Conservation (phyloP, 1,140 invertebrate genomes). For the Periplaneta americana region DNA sequence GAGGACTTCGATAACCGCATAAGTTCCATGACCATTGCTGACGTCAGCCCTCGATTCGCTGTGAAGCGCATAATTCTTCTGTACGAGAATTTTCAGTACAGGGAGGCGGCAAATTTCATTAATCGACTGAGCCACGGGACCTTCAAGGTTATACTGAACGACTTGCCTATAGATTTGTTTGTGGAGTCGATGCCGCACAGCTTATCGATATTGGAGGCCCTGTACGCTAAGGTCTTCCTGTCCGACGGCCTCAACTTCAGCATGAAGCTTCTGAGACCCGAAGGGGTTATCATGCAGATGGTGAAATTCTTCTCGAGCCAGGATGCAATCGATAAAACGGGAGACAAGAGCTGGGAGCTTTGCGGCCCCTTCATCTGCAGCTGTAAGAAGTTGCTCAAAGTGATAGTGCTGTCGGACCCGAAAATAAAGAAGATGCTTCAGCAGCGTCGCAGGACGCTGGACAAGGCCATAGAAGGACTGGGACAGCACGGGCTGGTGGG, state of each 20-base stretch:
- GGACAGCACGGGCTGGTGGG: constrained; percentile 82
- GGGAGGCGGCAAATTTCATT: constrained; percentile 51
- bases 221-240: constrained; percentile 65
- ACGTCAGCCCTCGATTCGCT: constrained; percentile 45
- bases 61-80: constrained; percentile 44
- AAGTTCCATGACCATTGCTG: constrained; percentile 46
- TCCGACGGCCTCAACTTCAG: constrained; percentile 34
- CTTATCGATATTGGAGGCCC: constrained; percentile 75
- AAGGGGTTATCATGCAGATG: constrained; percentile 72
- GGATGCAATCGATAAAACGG: constrained; percentile 16
- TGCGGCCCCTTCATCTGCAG: constrained; percentile 44
- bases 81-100: constrained; percentile 47
- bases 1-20: constrained; percentile 33
- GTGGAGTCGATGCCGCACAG: constrained; percentile 83
- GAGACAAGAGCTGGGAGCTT: constrained; percentile 36
- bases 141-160: constrained; percentile 40
- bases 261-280: constrained; percentile 50
- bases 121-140: constrained; percentile 48
- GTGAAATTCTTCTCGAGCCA: constrained; percentile 59
- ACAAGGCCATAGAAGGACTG: constrained; percentile 77
- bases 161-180: constrained; percentile 80
- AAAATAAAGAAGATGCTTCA: constrained; percentile 51
- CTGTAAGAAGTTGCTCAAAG: constrained; percentile 47
- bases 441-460: constrained; percentile 61
- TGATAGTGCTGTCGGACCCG: constrained; percentile 43